Evolutionary conservation across 2,888 invertebrate species (phyloP).

Genomic region (Dolomedes plantarius): DNA sequence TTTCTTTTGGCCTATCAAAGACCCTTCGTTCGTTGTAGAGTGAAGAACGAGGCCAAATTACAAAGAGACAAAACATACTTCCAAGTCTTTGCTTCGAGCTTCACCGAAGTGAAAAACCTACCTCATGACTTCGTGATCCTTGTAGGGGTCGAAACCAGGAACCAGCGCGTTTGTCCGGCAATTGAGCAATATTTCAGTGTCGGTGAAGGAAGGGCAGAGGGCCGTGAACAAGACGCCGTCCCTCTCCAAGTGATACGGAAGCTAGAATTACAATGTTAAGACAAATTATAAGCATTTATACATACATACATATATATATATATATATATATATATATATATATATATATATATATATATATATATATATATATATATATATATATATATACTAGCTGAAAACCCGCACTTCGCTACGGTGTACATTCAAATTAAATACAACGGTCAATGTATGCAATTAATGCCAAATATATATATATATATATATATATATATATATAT

Average conservation of each 20-base stretch:
- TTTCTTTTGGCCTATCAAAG: too few species aligned
- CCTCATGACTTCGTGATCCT: slow-evolving; percentile 13
- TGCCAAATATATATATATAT: too few species aligned
- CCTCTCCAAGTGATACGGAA: slow-evolving; percentile 42
- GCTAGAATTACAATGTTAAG: slow-evolving; percentile 1
- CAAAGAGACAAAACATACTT: too few species aligned
- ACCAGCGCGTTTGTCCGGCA: not conserved
- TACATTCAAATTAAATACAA: too few species aligned
- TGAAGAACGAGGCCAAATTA: too few species aligned
- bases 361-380: not conserved
- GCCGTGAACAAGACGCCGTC: slow-evolving; percentile 45
- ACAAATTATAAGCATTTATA: not conserved
- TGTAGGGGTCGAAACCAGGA: slow-evolving; percentile 17
- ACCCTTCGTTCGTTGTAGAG: too few species aligned
- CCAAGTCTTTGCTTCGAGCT: too few species aligned
- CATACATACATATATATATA: not conserved
- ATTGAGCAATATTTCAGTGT: slow-evolving; percentile 23
- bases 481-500: too few species aligned
- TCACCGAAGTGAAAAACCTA: not conserved
- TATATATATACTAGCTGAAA: too few species aligned
- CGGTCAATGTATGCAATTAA: too few species aligned
- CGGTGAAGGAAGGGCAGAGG: slow-evolving; percentile 31
- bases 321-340: not conserved
- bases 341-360: not conserved
- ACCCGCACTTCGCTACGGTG: too few species aligned